Evolutionary conservation across 2,113 vertebrate genomes (phyloP).

Genomic region (Castor canadensis): DNA sequence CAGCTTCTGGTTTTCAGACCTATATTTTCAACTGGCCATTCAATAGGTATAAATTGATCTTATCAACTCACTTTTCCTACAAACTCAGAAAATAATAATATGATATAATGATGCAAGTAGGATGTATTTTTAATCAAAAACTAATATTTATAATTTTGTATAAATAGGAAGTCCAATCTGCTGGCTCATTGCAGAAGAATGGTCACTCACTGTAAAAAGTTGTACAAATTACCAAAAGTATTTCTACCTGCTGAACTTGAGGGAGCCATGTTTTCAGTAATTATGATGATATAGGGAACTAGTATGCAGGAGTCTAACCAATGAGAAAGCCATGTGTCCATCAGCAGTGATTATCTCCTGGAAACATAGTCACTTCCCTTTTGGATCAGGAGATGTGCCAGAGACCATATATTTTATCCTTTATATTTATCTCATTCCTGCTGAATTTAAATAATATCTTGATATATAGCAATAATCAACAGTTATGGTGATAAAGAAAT

Average conservation of each 20-base stretch:
- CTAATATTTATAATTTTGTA: background rate
- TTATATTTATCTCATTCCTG: background rate
- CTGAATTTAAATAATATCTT: background rate
- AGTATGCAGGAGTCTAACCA: background rate
- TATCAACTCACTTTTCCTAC: background rate
- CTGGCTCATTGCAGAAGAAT: background rate
- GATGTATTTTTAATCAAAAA: background rate
- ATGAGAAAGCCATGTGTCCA: background rate
- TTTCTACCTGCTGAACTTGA: background rate
- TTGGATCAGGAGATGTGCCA: background rate
- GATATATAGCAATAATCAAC: background rate
- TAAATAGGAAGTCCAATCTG: too few species aligned
- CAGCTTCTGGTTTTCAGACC: background rate
- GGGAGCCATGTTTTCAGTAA: background rate
- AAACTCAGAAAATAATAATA: background rate
- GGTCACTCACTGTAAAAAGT: background rate
- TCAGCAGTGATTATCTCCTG: background rate
- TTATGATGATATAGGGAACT: background rate
- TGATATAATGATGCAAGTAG: background rate
- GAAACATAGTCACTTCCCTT: background rate
- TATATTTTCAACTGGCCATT: background rate
- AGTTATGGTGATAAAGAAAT: background rate
- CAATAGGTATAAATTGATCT: background rate
- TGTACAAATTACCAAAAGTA: background rate
- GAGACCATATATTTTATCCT: background rate